Percentiles rank a stretch among this genome's conserved stretches.
phyloP scores from a whole-genome alignment of 2,888 invertebrate genomes.

The Polymixis lichenea region DNA sequence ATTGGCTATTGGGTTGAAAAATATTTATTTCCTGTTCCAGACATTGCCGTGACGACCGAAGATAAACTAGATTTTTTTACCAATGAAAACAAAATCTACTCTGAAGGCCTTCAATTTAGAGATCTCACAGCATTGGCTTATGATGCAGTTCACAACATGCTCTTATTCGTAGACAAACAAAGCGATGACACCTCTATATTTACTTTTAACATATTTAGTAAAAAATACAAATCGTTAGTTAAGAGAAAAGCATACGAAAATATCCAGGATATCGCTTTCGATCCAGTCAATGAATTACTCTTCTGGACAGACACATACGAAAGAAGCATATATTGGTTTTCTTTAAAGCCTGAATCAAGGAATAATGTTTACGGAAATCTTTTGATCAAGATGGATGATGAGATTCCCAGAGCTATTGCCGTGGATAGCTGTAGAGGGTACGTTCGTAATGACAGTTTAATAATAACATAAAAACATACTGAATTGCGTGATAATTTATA shows the following conservation, averaged over 20 bases:
- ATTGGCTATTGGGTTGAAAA: not conserved
- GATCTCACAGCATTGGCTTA: conserved; percentile 92
- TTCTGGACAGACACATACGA: conserved; percentile 95
- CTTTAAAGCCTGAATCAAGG: conserved; percentile 78
- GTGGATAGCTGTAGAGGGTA: conserved; percentile 95
- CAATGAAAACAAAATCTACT: conserved; percentile 79
- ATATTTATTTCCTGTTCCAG: conserved; percentile 89
- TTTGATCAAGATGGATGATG: conserved; percentile 85
- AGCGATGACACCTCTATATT: conserved; percentile 93
- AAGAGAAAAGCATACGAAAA: conserved; percentile 89
- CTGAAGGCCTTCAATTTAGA: conserved; percentile 90
- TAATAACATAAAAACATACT: not conserved
- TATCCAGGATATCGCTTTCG: conserved; percentile 94
- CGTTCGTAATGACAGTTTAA: conserved; percentile 63
- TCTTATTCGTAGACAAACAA: conserved; percentile 92
- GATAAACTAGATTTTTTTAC: conserved; percentile 92
- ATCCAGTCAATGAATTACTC: conserved; percentile 92
- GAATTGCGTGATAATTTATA: conserved; percentile 23
- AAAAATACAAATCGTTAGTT: conserved; percentile 84
- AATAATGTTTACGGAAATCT: conserved; percentile 82
- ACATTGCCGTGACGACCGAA: conserved; percentile 93
- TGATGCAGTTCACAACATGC: conserved; percentile 92
- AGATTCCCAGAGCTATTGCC: conserved; percentile 93
- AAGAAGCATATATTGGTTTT: conserved; percentile 91
- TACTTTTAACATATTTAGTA: conserved; percentile 85